These are phyloP conservation scores for Anthopleura xanthogrammica DNA, from an alignment of 92 coral and sea anemone genomes.

Conservation along the genomic window DNA sequence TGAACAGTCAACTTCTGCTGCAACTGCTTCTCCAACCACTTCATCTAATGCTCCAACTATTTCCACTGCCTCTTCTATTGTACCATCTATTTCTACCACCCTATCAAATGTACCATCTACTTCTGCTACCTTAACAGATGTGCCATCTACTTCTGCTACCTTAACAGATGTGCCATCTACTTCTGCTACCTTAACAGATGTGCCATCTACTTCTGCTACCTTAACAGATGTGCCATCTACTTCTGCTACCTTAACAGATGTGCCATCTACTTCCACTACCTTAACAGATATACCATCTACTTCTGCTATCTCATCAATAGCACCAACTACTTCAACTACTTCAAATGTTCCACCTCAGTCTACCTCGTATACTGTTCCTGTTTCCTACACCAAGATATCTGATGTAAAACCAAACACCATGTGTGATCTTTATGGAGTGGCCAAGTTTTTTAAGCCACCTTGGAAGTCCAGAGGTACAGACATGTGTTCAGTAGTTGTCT, in stretches of 20 bases:
- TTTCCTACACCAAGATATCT: conserved; percentile 52
- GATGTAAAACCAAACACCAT: conserved; percentile 36
- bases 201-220: no score
- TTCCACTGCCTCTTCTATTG: not conserved
- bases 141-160: no score
- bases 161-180: not conserved
- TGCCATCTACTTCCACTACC: not conserved
- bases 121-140: not conserved
- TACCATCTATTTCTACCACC: not conserved
- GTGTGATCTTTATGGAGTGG: conserved; percentile 64
- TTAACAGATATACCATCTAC: not conserved
- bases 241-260: no score
- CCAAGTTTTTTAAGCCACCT: conserved; percentile 67
- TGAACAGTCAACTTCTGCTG: not conserved
- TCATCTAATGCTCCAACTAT: not conserved
- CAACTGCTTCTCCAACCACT: not conserved
- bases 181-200: not conserved
- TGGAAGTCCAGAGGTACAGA: conserved; percentile 79
- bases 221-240: no score
- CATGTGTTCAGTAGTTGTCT: conserved; percentile 64
- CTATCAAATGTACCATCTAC: not conserved
- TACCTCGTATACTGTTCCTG: conserved; percentile 41
- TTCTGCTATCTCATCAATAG: not conserved
- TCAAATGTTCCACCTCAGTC: conserved; percentile 7
- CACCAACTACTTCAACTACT: not conserved